Evolutionary conservation across 2,797 vertebrate species (phyloP), one percentile per base, ranked within the genome.

Genomic region (Protonibea diacanthus): DNA sequence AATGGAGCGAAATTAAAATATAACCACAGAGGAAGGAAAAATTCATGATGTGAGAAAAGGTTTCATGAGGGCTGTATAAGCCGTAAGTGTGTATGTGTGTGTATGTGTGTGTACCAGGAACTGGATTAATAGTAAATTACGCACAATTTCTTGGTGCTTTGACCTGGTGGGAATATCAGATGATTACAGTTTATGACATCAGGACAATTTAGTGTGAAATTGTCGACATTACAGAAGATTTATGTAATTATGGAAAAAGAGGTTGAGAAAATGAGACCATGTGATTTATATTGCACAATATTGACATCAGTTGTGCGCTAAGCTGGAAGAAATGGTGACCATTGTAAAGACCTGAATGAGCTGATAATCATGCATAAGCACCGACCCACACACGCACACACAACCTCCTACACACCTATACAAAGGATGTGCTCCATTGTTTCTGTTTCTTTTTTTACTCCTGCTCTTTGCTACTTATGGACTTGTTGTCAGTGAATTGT

Each of bases 1-100:
- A 91, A 87, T 87, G 80, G 60, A 60, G 74, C n/a, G 49, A 84
- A 85, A 83, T 85, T n/a, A 81, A 70, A 74, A 33, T 23, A 38
- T 49, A 55, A 65, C 68, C 74, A 74, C 70, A 71, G 68, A 75
- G 48, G 60, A 51, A 66, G 49, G 23, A 72, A 60, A 63, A 51
- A 86, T 71, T 62, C 42, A 66, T n/a, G 12, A 72, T 62, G 64
- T 67, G 63, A 71, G 61, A 77, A 80, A n/a, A 55, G 21, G 42
- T 61, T 78, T 82, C 55, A 62, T 40, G 5, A 56, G 23, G 2
- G 17, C 51, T 48, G 59, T 29, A 23, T 14, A 68, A 38, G n/a
- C 1, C n/a, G 9, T 60, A 25, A 60, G 49, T 53, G 52, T 60
- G 49, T 61, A 25, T 57, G 53, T 29, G 45, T 42, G 65, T 44